Evolutionary conservation across 2,888 invertebrate species (phyloP), one percentile per base, ranked within the genome.

Genomic region (Leucania comma): DNA sequence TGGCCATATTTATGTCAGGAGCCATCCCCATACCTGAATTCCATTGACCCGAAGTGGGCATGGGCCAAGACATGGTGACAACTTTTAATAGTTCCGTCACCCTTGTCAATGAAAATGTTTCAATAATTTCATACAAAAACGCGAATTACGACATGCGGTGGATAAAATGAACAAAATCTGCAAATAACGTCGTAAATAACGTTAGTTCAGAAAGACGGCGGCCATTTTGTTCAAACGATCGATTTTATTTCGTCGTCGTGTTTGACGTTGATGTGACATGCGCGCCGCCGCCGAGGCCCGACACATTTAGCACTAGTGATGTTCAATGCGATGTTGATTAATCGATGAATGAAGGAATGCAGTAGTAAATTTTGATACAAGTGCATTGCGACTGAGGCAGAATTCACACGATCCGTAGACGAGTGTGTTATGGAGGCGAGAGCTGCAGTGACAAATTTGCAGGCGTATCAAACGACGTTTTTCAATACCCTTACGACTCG

Each of bases 51-150:
- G 91, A 58, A 71, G 86, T 82, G 29, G 90, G 92, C 89, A 94
- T 87, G 53, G 93, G 89, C 96, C 96, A 96, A 75, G 96, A 90
- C 96, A 96, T 96, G 57, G 65, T 86, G 35, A 20, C 38, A 54
- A 60, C n/a, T 54, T 48, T 26, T 58, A 62, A 10, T 32, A 20
- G n/a, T 12, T 46, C n/a, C 22, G 56, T 50, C 53, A 65, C 29
- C 53, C 14, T 38, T 42, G 17, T 60, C 51, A 10, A 12, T 35
- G 2, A 38, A 67, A 51, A 50, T 67, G 48, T 29, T 60, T 9
- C 20, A 56, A 42, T 51, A 2, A 54, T 48, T 58, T 68, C 65
- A 63, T 68, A n/a, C 22, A 51, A 59, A 22, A 46, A 35, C 12
- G 29, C 14, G 17, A 65, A 32, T 42, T 56, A 68, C 3, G 10